These are phyloP conservation scores for Rhinatrema bivittatum DNA, from an alignment of 2,797 vertebrate genomes.

Conservation along the genomic window DNA sequence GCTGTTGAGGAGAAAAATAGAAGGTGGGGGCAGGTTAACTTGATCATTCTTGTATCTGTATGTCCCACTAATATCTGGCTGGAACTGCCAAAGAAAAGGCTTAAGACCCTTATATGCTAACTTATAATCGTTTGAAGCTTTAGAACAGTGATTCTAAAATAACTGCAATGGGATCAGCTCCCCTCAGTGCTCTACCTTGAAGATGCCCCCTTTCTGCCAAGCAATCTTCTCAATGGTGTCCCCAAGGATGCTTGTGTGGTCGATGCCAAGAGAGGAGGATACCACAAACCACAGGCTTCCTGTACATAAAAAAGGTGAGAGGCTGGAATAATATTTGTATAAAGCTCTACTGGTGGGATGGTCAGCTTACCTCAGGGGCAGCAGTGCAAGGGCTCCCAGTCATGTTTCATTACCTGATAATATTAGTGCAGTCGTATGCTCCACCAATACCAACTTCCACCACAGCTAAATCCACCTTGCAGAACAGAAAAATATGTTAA, in stretches of 20 bases:
- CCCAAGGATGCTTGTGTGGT: constrained; percentile 89
- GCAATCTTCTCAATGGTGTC: constrained; percentile 91
- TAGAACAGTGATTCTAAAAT: too few species aligned
- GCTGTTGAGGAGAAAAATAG: constrained; percentile 39
- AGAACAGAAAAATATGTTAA: neutral
- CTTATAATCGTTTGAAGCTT: too few species aligned
- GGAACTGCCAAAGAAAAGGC: neutral
- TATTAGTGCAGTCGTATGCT: constrained; percentile 91
- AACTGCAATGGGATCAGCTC: too few species aligned
- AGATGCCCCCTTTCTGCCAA: constrained; percentile 96
- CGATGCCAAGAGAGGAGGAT: constrained; percentile 83
- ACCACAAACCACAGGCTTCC: constrained; percentile 84
- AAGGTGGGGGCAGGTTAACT: neutral
- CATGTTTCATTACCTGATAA: constrained; percentile 86
- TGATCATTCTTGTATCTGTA: neutral
- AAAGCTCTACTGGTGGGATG: too few species aligned
- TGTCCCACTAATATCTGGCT: neutral
- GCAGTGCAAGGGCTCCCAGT: too few species aligned
- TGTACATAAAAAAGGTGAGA: constrained; percentile 33
- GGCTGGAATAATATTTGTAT: too few species aligned
- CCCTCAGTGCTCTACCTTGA: constrained; percentile 89
- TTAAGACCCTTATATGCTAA: rapidly evolving
- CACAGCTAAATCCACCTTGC: constrained; percentile 85
- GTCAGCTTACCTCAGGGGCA: too few species aligned
- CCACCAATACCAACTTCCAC: constrained; percentile 93